Base-by-base conservation (phyloP, 2,888 invertebrate genomes). In the Blera fallax region DNA sequence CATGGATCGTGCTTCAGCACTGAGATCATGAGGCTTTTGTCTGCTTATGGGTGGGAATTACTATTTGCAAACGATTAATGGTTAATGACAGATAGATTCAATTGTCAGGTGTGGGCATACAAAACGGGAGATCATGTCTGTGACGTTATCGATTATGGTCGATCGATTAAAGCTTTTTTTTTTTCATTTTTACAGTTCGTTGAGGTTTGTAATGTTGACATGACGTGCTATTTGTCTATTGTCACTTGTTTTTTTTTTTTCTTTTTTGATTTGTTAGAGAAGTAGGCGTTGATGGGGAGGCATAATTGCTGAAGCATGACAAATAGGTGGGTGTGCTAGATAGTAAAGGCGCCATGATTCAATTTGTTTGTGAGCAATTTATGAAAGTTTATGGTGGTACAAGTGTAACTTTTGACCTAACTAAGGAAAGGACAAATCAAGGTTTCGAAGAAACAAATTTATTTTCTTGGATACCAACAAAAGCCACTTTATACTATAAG, bases 61-160 rank as follows among this genome's bases (percentile, higher is more conserved):
- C 11, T 54, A 16, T 60, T 58, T 64, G 43, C 40, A 69, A n/a
- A 50, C 67, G 60, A 74, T 74, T 80, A 80, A 74, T 60, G 43
- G 65, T 50, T 80, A 73, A 73, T 67, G 73, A 58, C 50, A 65
- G 74, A 60, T 80, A 27, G 40, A 74, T 74, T 67, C 74, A 73
- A 80, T 80, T 80, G 67, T 74, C 80, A 80, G 74, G 80, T 80
- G 80, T 80, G 80, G 80, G 80, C 52, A 74, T 67, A 60, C 58
- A 58, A 74, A 74, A 80, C 60, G 67, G n/a, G 27, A 80, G 67
- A 65, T 80, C 65, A 65, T 72, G 65, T 56, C 60, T 67, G 14
- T 67, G 67, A 80, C 32, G 60, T 60, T 62, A 74, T 80, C 80
- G 60, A 67, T 74, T 60, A 62, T 34, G 60, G 43, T 52, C 60